Evolutionary conservation across 23 tunicate species (phyloP).

Genomic region (Trididemnum miniatum): DNA sequence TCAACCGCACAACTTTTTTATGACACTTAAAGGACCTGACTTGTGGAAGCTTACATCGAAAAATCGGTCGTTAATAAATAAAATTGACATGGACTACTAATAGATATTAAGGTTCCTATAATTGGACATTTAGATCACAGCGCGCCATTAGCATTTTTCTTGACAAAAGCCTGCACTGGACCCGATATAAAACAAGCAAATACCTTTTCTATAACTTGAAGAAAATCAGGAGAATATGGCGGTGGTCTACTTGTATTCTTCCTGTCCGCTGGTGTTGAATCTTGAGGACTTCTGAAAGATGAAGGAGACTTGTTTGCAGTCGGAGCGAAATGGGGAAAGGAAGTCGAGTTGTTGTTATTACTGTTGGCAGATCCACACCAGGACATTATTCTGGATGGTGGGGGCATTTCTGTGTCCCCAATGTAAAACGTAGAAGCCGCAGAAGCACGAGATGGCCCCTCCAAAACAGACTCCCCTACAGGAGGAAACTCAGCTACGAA

Average conservation of each 20-base stretch:
- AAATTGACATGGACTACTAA: no score
- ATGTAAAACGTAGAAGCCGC: constrained; percentile 1
- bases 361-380: constrained; percentile 19
- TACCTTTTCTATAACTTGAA: constrained; percentile 39
- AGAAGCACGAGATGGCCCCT: neutral
- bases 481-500: constrained; percentile 9
- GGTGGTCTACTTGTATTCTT: neutral
- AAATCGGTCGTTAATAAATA: no score
- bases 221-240: constrained; percentile 13
- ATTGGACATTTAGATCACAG: no score
- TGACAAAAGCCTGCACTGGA: no score
- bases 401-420: constrained; percentile 2
- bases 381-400: neutral
- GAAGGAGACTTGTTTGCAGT: neutral
- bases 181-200: no score
- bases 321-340: neutral
- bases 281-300: neutral
- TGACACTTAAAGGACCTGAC: no score
- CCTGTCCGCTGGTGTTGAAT: neutral
- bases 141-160: no score
- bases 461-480: neutral
- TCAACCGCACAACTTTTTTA: no score
- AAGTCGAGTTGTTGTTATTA: constrained; percentile 28
- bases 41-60: no score
- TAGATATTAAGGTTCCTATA: no score